Conservation (phyloP, 2,113 vertebrate species). For the Peromyscus californicus region DNA sequence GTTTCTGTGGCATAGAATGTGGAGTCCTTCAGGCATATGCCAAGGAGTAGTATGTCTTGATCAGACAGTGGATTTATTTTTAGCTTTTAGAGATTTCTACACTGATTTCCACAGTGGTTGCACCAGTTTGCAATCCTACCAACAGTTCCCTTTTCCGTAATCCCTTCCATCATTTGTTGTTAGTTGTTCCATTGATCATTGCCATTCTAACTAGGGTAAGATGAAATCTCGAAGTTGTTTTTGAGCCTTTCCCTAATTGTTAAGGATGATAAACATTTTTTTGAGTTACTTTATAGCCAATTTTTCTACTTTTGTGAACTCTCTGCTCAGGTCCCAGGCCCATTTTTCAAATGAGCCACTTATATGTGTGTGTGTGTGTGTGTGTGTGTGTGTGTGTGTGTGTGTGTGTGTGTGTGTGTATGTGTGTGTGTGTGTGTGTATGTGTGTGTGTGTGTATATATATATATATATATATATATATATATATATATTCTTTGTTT, state of each 20-base stretch:
- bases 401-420: no score
- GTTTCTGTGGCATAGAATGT: not conserved
- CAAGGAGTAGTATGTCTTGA: not conserved
- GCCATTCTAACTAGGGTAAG: not conserved
- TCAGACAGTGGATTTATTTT: not conserved
- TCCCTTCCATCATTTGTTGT: not conserved
- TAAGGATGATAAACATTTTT: not conserved
- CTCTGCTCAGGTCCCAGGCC: not conserved
- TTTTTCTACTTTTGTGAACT: not conserved
- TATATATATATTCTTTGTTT: not conserved
- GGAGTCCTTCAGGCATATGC: no score
- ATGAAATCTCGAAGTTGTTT: not conserved
- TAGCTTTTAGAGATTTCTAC: not conserved
- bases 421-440: no score
- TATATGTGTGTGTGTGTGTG: not conserved
- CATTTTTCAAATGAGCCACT: not conserved
- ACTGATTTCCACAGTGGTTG: not conserved
- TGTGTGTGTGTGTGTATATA: no score
- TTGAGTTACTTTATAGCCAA: not conserved
- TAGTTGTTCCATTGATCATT: not conserved
- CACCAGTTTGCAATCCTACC: not conserved
- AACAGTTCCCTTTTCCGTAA: not conserved
- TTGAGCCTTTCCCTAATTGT: not conserved
- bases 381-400: no score
- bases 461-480: no score